A percentile compares a stretch with the other conserved stretches of the same genome.
Conservation (phyloP, 2,888 invertebrate species). For the Tetranychus piercei region DNA sequence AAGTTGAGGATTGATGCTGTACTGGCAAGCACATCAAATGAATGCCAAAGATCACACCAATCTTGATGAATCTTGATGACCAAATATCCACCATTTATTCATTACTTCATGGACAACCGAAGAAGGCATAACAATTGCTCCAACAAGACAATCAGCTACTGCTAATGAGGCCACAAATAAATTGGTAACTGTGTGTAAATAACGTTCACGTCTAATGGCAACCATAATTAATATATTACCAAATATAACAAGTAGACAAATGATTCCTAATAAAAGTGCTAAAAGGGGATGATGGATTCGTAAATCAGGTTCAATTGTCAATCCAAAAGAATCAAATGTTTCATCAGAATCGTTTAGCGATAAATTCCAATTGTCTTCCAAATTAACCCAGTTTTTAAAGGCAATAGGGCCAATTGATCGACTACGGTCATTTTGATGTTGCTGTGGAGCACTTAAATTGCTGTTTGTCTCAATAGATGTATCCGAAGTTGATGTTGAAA, state of each 20-base stretch:
- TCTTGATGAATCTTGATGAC: no score
- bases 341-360: background rate
- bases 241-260: slow-evolving; percentile 78
- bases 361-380: background rate
- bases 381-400: background rate
- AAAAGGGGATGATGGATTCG: slow-evolving; percentile 8
- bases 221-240: slow-evolving; percentile 85
- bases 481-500: no score
- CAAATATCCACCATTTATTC: slow-evolving; percentile 57
- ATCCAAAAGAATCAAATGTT: background rate
- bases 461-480: background rate
- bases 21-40: slow-evolving; percentile 84
- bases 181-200: slow-evolving; percentile 88
- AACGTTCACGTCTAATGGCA: slow-evolving; percentile 76
- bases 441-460: background rate
- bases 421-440: background rate
- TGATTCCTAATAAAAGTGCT: slow-evolving; percentile 44
- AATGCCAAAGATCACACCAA: slow-evolving; percentile 96
- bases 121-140: slow-evolving; percentile 93
- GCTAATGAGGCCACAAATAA: slow-evolving; percentile 93
- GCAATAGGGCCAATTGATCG: background rate
- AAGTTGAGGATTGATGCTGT: slow-evolving; percentile 93
- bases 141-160: slow-evolving; percentile 86
- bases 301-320: slow-evolving; percentile 6
- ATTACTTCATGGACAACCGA: slow-evolving; percentile 68